phyloP scores from a whole-genome alignment of 2,797 vertebrate species.

The Aphelocoma californica region DNA sequence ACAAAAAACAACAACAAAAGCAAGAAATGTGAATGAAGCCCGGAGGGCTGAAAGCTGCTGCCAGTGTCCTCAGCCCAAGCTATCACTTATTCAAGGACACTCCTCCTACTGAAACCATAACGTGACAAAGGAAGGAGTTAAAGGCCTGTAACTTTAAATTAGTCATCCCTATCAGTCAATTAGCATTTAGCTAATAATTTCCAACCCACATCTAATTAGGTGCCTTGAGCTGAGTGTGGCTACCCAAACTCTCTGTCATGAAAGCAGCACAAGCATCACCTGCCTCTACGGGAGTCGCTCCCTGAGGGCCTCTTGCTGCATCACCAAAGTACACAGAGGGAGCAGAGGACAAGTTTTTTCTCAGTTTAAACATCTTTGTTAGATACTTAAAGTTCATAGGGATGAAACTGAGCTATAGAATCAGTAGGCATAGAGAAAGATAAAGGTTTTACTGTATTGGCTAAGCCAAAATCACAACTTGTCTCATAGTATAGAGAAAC shows the following conservation, averaged over 20 bases:
- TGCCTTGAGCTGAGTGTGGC: background rate
- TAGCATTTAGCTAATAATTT: background rate
- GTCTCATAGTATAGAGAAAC: background rate
- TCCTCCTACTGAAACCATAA: accelerated
- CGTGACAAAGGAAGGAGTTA: background rate
- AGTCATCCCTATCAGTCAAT: background rate
- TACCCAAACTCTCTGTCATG: too few species aligned
- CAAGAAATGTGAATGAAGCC: background rate
- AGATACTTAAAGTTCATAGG: background rate
- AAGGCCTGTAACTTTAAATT: background rate
- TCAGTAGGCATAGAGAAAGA: background rate
- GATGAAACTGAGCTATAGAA: background rate
- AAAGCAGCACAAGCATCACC: background rate
- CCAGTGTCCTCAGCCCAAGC: background rate
- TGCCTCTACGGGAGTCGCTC: background rate
- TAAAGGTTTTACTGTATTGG: background rate
- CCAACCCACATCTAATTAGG: background rate
- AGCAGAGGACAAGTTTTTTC: background rate
- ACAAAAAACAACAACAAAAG: background rate
- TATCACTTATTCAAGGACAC: accelerated
- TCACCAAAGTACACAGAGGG: background rate
- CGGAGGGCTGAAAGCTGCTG: background rate
- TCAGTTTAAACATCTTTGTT: background rate
- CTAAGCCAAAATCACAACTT: background rate
- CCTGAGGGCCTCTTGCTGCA: background rate